phyloP scores from a whole-genome alignment of 1,140 invertebrate genomes.

The Melitaea cinxia region DNA sequence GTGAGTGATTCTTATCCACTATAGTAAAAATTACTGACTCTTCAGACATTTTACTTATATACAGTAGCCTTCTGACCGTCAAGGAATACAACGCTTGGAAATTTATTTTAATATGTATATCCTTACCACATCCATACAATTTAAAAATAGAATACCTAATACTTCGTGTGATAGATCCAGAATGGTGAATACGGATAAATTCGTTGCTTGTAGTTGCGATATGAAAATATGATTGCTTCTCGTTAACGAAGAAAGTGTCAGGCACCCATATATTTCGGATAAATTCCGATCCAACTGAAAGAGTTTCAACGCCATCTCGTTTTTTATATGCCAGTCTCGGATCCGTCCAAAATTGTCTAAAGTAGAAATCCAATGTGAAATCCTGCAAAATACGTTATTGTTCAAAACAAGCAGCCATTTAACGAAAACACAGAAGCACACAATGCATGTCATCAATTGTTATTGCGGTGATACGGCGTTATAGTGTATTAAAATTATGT shows the following conservation, averaged over 20 bases:
- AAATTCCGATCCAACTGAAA: slow-evolving; percentile 96
- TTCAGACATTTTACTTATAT: background rate
- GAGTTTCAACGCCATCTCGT: slow-evolving; percentile 92
- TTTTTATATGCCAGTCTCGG: slow-evolving; percentile 95
- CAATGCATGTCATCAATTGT: slow-evolving; percentile 19
- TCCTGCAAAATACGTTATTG: slow-evolving; percentile 86
- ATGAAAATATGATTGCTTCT: slow-evolving; percentile 99
- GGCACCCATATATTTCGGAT: slow-evolving; percentile 99
- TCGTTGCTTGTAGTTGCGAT: slow-evolving; percentile 98
- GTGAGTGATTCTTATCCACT: background rate
- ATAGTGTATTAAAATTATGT: background rate
- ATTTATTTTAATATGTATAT: background rate
- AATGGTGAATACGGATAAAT: slow-evolving; percentile 97
- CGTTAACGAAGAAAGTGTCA: slow-evolving; percentile 99
- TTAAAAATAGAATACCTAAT: slow-evolving; percentile 87
- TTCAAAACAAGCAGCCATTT: background rate
- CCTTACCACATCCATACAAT: background rate
- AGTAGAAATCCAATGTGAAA: slow-evolving; percentile 99
- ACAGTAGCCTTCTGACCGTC: background rate
- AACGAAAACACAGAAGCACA: background rate
- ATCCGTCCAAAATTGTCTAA: slow-evolving; percentile 99
- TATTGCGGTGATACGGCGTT: background rate
- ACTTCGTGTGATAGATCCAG: slow-evolving; percentile 96
- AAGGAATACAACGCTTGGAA: background rate
- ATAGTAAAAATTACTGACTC: background rate